Conservation (phyloP, 2,113 vertebrate species). For the Aspidoscelis tigris region DNA sequence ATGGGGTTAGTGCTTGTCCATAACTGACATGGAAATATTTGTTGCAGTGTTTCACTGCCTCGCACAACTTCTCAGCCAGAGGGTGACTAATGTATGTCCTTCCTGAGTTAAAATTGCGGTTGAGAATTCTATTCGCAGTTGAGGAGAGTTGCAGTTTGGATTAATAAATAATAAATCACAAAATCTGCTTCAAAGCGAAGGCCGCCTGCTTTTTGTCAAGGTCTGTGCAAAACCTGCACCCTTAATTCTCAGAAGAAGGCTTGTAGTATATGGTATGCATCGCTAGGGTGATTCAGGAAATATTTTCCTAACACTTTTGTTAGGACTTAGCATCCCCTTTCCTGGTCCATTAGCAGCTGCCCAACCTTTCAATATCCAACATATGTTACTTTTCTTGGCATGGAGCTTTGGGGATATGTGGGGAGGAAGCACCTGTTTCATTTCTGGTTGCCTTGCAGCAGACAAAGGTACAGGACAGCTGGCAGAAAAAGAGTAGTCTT, state of each 20-base stretch:
- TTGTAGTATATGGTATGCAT: neutral
- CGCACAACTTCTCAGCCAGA: too few species aligned
- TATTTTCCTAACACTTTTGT: neutral
- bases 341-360: neutral
- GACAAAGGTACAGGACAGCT: neutral
- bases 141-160: too few species aligned
- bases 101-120: too few species aligned
- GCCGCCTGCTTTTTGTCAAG: neutral
- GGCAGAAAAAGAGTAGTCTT: neutral
- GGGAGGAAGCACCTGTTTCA: neutral
- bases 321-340: neutral
- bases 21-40: too few species aligned
- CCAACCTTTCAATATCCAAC: neutral
- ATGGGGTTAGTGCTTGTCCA: too few species aligned
- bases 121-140: too few species aligned
- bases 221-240: neutral
- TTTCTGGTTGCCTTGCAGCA: neutral
- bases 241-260: neutral
- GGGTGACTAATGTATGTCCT: too few species aligned
- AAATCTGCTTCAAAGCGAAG: too few species aligned
- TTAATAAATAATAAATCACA: too few species aligned
- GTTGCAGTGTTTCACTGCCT: too few species aligned
- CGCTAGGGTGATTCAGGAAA: neutral
- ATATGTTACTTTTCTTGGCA: neutral
- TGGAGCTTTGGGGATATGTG: neutral